phyloP scores from a whole-genome alignment of 2,888 invertebrate species.

The Zonitis immaculata region DNA sequence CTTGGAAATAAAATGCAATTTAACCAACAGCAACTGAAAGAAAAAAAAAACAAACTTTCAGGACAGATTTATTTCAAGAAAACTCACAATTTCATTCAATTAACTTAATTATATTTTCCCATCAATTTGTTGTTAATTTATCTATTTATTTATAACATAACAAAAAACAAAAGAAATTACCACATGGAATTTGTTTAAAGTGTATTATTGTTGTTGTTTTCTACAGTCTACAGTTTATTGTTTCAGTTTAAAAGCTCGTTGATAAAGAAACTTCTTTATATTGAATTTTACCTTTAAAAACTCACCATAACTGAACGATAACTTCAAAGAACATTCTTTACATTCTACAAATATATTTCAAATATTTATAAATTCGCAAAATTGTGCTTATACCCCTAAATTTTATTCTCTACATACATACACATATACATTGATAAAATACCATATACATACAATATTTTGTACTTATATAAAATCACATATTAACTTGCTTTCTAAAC shows the following conservation, averaged over 20 bases:
- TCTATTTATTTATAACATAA: no score
- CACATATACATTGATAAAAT: no score
- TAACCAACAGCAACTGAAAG: not conserved
- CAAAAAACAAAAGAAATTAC: not conserved
- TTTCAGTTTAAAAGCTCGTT: not conserved
- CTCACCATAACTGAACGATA: no score
- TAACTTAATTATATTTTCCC: not conserved
- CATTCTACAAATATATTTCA: no score
- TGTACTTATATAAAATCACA: constrained; percentile 14
- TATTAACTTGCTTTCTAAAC: constrained; percentile 12
- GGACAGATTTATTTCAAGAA: not conserved
- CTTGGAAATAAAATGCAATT: not conserved
- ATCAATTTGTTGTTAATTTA: not conserved
- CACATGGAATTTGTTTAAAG: no score
- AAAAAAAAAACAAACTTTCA: no score
- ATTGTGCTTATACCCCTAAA: no score
- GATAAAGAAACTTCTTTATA: not conserved
- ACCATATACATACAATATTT: not conserved
- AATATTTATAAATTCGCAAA: no score
- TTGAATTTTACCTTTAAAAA: no score
- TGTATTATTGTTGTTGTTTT: no score
- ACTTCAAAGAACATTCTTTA: no score
- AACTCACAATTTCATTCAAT: not conserved
- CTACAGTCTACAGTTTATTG: not conserved
- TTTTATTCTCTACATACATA: no score